phyloP scores from a whole-genome alignment of 1,140 invertebrate genomes.

The Rhagoletis pomonella region DNA sequence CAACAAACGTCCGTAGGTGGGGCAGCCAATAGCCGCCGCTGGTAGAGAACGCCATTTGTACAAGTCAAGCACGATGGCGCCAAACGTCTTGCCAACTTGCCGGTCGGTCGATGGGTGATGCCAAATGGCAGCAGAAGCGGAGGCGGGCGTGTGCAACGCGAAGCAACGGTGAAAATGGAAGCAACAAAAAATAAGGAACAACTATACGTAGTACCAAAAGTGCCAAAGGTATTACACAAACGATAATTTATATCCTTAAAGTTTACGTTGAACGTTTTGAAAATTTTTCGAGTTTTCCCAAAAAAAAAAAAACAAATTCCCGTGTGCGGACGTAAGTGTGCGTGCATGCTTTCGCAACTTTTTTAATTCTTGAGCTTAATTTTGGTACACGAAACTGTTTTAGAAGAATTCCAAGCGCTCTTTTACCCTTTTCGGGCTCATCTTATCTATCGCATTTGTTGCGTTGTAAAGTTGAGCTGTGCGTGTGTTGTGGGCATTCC shows the following conservation, averaged over 20 bases:
- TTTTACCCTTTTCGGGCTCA: not conserved
- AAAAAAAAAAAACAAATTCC: not conserved
- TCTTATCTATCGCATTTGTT: constrained; percentile 43
- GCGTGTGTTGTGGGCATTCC: not conserved
- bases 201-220: not conserved
- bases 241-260: constrained; percentile 56
- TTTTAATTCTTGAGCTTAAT: constrained; percentile 51
- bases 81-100: constrained; percentile 54
- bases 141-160: not conserved
- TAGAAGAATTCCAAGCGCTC: constrained; percentile 25
- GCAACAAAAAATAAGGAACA: not conserved
- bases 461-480: constrained; percentile 10
- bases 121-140: not conserved
- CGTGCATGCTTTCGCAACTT: constrained; percentile 17
- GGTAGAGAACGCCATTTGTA: constrained; percentile 35
- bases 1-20: not conserved
- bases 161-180: not conserved
- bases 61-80: constrained; percentile 53
- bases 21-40: not conserved
- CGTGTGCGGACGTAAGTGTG: not conserved
- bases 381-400: constrained; percentile 38
- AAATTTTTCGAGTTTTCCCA: constrained; percentile 11
- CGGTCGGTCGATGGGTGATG: not conserved
- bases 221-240: constrained; percentile 56
- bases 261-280: constrained; percentile 40